phyloP scores from a whole-genome alignment of 2,888 invertebrate genomes.

The Campopleginae sp. region DNA sequence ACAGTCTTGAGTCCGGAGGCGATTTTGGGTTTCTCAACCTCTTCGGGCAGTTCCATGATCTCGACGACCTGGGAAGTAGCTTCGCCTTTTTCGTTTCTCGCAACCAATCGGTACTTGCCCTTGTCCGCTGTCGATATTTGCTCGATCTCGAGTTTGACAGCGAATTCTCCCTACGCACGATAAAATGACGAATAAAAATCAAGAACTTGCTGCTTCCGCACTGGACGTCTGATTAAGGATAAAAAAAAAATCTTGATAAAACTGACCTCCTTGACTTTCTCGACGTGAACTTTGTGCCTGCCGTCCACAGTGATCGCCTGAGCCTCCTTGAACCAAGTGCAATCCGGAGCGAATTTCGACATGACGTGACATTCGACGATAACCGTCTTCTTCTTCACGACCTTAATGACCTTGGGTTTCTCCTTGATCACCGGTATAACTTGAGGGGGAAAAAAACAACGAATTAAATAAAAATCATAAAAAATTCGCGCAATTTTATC shows the following conservation, averaged over 20 bases:
- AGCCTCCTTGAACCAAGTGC: slow-evolving; percentile 96
- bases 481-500: background rate
- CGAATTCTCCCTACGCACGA: slow-evolving; percentile 91
- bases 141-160: slow-evolving; percentile 95
- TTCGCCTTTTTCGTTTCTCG: slow-evolving; percentile 97
- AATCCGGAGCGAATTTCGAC: slow-evolving; percentile 96
- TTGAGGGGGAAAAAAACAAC: slow-evolving; percentile 75
- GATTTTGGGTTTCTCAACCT: slow-evolving; percentile 92
- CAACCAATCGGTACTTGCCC: slow-evolving; percentile 95
- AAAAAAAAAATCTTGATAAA: background rate
- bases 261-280: slow-evolving; percentile 91
- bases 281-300: slow-evolving; percentile 91
- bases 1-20: slow-evolving; percentile 90
- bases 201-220: background rate
- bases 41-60: slow-evolving; percentile 92
- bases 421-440: slow-evolving; percentile 97
- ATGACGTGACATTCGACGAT: slow-evolving; percentile 97
- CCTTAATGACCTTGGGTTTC: slow-evolving; percentile 95
- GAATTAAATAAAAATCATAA: background rate
- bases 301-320: slow-evolving; percentile 91
- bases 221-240: background rate
- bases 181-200: background rate
- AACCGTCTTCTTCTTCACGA: slow-evolving; percentile 96
- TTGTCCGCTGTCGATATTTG: slow-evolving; percentile 92
- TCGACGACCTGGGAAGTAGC: slow-evolving; percentile 95